Evolutionary conservation across 2,113 vertebrate species (phyloP).

Genomic region (Acanthochromis polyacanthus): DNA sequence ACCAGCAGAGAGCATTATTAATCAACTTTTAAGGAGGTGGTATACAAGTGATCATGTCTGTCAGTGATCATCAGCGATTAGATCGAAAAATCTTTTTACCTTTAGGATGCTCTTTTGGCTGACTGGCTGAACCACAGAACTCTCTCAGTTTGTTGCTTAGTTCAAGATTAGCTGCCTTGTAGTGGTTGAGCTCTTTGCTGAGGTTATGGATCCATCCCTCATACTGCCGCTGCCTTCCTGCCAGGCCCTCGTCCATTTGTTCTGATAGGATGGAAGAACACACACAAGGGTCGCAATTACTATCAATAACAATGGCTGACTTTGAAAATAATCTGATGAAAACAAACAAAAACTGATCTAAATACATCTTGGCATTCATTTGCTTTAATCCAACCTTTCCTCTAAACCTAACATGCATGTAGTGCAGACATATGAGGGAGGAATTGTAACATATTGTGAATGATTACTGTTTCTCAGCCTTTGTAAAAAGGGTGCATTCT

Average conservation of each 20-base stretch:
- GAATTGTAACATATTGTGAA: too few relatives aligned
- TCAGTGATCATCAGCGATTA: not conserved
- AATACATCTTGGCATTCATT: not conserved
- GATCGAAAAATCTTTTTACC: conserved; percentile 76
- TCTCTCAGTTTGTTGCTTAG: conserved; percentile 87
- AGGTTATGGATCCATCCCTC: conserved; percentile 91
- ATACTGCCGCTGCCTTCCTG: conserved; percentile 91
- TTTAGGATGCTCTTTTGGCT: conserved; percentile 80
- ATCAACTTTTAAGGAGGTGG: too few relatives aligned
- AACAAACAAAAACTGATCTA: not conserved
- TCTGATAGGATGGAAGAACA: conserved; percentile 78
- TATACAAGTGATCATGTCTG: too few relatives aligned
- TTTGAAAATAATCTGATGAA: not conserved
- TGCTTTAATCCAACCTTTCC: not conserved
- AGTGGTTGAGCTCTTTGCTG: conserved; percentile 90
- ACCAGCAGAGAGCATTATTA: too few relatives aligned
- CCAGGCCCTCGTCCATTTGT: conserved; percentile 92
- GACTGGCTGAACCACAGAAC: conserved; percentile 64
- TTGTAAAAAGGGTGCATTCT: not conserved
- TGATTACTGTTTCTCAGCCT: too few relatives aligned
- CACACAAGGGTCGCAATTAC: not conserved
- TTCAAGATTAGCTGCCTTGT: conserved; percentile 89
- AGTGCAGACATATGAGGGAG: not conserved
- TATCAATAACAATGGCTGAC: not conserved
- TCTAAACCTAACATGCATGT: not conserved